phyloP scores from a whole-genome alignment of 2,888 invertebrate species.

The Aspidapion aeneum region DNA sequence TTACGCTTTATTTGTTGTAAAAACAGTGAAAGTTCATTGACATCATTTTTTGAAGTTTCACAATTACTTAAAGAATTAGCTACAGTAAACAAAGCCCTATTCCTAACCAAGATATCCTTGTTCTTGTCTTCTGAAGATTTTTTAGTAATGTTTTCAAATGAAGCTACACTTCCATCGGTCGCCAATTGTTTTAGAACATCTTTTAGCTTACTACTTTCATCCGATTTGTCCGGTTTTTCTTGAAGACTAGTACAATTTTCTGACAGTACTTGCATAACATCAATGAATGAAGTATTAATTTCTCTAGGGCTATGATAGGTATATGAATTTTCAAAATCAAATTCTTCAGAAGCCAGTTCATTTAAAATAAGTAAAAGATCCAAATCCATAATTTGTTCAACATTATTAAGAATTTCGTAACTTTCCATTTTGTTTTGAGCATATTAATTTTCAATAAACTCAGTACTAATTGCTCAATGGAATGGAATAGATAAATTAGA shows the following conservation, averaged over 20 bases:
- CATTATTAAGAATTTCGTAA: constrained; percentile 7
- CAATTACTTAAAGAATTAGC: constrained; percentile 28
- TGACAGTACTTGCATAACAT: not conserved
- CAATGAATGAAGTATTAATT: not conserved
- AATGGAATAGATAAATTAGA: constrained; percentile 48
- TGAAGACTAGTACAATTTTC: not conserved
- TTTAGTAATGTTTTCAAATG: not conserved
- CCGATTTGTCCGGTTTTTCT: not conserved
- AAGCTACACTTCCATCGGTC: not conserved
- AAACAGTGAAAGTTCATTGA: constrained; percentile 27
- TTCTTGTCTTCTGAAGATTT: not conserved
- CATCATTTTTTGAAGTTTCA: constrained; percentile 24
- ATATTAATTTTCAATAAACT: constrained; percentile 12
- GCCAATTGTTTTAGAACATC: not conserved
- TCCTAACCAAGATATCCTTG: constrained; percentile 33
- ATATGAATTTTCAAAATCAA: not conserved
- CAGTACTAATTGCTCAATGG: constrained; percentile 12
- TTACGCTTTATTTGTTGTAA: constrained; percentile 26
- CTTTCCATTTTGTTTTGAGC: not conserved
- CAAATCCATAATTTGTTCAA: constrained; percentile 6
- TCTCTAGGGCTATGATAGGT: not conserved
- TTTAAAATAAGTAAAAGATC: constrained; percentile 13
- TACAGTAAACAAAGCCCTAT: constrained; percentile 39
- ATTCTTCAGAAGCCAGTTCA: constrained; percentile 14
- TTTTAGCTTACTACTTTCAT: not conserved